phyloP scores from a whole-genome alignment of 2,888 invertebrate genomes.

The Proisotoma minuta region DNA sequence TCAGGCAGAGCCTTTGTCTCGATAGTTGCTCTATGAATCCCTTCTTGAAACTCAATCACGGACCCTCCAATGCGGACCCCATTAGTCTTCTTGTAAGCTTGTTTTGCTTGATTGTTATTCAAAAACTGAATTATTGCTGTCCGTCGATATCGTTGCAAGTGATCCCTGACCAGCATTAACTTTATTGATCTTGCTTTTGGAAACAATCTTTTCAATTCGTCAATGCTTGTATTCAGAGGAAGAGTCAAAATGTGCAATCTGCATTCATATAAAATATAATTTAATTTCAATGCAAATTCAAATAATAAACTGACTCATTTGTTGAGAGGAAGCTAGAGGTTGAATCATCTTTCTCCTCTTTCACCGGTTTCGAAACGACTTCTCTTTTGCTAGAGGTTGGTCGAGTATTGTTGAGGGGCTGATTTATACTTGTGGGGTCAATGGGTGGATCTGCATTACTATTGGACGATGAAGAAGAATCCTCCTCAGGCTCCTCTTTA shows the following conservation, averaged over 20 bases:
- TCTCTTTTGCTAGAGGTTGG: neutral
- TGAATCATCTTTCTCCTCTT: neutral
- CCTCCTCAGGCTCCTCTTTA: neutral
- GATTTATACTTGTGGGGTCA: neutral
- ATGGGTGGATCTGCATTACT: neutral
- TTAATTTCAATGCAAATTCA: no score
- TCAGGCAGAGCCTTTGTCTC: no score
- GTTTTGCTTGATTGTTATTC: neutral
- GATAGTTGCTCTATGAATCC: no score
- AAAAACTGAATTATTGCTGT: neutral
- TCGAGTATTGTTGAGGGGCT: neutral
- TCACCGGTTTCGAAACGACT: neutral
- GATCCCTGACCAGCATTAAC: neutral
- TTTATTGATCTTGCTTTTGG: constrained; percentile 16
- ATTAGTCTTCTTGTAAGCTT: neutral
- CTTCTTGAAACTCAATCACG: neutral
- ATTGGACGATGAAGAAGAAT: neutral
- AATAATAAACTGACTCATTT: neutral
- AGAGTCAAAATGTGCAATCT: constrained; percentile 20
- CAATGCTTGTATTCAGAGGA: constrained; percentile 21
- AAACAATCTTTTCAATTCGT: constrained; percentile 18
- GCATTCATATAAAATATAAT: no score
- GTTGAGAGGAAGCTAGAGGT: neutral
- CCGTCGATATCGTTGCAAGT: neutral
- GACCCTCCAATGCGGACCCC: neutral